phyloP scores from a whole-genome alignment of 1,140 invertebrate genomes.

The Bicyclus anynana region DNA sequence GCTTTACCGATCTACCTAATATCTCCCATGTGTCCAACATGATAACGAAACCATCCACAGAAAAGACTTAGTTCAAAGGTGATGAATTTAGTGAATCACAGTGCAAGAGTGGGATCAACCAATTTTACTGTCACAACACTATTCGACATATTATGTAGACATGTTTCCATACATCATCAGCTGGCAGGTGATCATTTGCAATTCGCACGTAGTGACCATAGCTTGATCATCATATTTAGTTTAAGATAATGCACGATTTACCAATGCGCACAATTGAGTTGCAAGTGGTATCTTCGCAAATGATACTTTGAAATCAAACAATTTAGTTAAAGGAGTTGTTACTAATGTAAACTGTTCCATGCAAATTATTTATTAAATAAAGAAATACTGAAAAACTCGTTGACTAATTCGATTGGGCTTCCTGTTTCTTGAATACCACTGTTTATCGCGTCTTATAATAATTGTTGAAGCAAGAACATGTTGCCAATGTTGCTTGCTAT shows the following conservation, averaged over 20 bases:
- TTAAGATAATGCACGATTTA: constrained; percentile 47
- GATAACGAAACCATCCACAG: constrained; percentile 23
- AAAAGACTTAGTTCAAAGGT: constrained; percentile 23
- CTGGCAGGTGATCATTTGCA: constrained; percentile 64
- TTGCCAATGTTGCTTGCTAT: no score
- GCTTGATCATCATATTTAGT: constrained; percentile 41
- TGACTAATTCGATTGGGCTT: no score
- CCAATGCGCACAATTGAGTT: constrained; percentile 33
- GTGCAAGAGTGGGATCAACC: constrained; percentile 2
- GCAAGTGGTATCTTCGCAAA: constrained; percentile 22
- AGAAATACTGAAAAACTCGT: no score
- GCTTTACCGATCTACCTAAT: constrained; percentile 8
- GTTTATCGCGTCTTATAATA: no score
- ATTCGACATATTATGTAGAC: constrained; percentile 36
- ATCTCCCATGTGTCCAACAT: constrained; percentile 20
- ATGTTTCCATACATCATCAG: constrained; percentile 70
- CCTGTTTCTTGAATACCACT: no score
- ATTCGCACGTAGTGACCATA: constrained; percentile 39
- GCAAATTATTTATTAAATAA: no score
- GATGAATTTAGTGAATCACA: constrained; percentile 17
- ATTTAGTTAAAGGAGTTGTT: background rate
- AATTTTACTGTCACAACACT: background rate
- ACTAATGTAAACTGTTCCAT: no score
- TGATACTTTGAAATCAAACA: constrained; percentile 5
- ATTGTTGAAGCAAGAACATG: no score